Evolutionary conservation across 2,113 vertebrate species (phyloP).

Genomic region (Heterochromis multidens): DNA sequence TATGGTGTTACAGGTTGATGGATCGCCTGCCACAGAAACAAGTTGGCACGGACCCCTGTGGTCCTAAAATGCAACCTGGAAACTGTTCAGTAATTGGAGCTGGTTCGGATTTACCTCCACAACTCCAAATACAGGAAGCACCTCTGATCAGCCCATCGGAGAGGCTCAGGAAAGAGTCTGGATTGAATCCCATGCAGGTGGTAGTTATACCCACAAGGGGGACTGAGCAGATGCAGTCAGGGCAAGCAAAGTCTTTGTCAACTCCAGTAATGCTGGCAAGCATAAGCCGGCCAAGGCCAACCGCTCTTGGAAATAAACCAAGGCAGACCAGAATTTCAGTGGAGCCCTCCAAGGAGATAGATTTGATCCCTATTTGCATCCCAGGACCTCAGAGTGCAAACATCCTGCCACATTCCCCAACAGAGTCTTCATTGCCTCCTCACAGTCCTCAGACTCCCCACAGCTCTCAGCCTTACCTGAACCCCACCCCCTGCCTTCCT

Average conservation of each 20-base stretch:
- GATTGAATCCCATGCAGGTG: neutral
- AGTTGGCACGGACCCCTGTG: slow-evolving; percentile 32
- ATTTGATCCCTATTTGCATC: slow-evolving; percentile 69
- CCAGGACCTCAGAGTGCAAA: slow-evolving; percentile 48
- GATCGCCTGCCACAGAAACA: slow-evolving; percentile 56
- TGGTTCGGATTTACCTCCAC: slow-evolving; percentile 8
- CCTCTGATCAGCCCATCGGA: neutral
- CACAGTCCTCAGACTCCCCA: slow-evolving; percentile 54
- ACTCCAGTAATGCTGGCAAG: slow-evolving; percentile 22
- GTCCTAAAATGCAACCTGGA: slow-evolving; percentile 31
- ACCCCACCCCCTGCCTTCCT: neutral
- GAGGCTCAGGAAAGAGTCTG: slow-evolving; percentile 10
- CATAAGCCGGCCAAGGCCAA: slow-evolving; percentile 75
- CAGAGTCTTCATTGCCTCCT: slow-evolving; percentile 41
- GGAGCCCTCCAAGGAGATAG: slow-evolving; percentile 67
- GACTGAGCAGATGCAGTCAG: slow-evolving; percentile 9
- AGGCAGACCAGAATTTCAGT: slow-evolving; percentile 46
- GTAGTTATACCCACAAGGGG: neutral
- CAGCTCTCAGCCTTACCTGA: slow-evolving; percentile 50
- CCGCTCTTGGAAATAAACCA: slow-evolving; percentile 63
- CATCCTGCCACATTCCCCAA: slow-evolving; percentile 16
- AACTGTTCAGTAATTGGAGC: slow-evolving; percentile 6
- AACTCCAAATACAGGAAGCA: neutral
- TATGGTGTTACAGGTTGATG: slow-evolving; percentile 59
- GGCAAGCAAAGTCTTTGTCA: neutral